Conservation (phyloP, 2,888 invertebrate genomes). For the Lithosia quadra region DNA sequence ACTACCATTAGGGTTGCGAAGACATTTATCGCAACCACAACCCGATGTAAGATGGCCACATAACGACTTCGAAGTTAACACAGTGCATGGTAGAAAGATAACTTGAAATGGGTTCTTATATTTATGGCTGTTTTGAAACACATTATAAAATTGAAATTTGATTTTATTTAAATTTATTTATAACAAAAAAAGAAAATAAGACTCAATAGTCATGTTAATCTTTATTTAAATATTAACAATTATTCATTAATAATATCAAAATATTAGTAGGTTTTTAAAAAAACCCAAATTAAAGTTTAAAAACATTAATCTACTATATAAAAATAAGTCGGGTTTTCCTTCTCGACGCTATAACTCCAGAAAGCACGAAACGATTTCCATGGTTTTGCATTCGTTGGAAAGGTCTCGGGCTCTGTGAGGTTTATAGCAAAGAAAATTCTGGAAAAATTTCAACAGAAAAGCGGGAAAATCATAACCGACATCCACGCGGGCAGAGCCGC, state of each 20-base stretch:
- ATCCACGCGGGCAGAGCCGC: no score
- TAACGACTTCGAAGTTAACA: slow-evolving; percentile 26
- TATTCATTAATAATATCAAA: neutral
- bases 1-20: slow-evolving; percentile 37
- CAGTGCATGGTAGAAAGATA: slow-evolving; percentile 37
- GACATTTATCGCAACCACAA: slow-evolving; percentile 33
- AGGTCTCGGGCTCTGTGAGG: no score
- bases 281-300: neutral
- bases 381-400: no score
- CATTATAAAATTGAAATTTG: neutral
- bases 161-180: neutral
- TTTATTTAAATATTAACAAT: neutral
- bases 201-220: no score
- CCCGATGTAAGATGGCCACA: slow-evolving; percentile 34
- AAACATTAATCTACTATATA: neutral
- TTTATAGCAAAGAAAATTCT: no score
- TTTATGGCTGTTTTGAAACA: neutral
- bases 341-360: no score
- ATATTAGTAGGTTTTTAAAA: slow-evolving; percentile 1
- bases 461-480: no score
- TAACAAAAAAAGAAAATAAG: no score
- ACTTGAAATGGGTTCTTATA: neutral
- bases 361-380: no score
- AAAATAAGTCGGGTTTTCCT: neutral
- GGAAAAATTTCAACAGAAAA: no score